These are phyloP conservation scores for Furnarius figulus DNA, from an alignment of 2,113 vertebrate genomes.

Conservation along the genomic window DNA sequence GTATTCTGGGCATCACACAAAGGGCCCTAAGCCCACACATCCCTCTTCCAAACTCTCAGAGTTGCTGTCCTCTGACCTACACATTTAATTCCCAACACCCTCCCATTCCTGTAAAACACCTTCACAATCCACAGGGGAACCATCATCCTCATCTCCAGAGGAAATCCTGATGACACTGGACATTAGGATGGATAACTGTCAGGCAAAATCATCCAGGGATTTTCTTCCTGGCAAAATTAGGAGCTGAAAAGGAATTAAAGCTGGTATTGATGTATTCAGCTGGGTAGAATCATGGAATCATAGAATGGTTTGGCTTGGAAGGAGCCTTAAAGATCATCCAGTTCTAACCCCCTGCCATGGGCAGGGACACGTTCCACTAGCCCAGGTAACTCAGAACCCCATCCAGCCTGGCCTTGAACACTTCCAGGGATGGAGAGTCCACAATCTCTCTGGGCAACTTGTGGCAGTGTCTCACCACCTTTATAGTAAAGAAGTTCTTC, in stretches of 20 bases:
- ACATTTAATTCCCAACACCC: not conserved
- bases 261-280: not conserved
- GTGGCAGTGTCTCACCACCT: not conserved
- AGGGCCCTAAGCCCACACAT: not conserved
- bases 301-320: not conserved
- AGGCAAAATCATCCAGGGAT: rapidly evolving
- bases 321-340: not conserved
- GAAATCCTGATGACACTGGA: not conserved
- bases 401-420: not conserved
- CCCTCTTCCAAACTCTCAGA: not conserved
- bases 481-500: not conserved
- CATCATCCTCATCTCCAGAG: not conserved
- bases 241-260: not conserved
- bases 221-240: not conserved
- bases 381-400: not conserved
- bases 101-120: not conserved
- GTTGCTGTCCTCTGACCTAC: not conserved
- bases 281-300: not conserved
- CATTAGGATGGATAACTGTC: not conserved
- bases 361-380: not conserved
- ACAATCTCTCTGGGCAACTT: not conserved
- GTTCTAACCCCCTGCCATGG: not conserved
- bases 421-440: not conserved
- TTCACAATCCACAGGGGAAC: not conserved
- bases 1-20: not conserved